A percentile compares a stretch with the other conserved stretches of the same genome.
Evolutionary conservation across 2,888 invertebrate genomes (phyloP).

Genomic region (Neuroscelio doddi): DNA sequence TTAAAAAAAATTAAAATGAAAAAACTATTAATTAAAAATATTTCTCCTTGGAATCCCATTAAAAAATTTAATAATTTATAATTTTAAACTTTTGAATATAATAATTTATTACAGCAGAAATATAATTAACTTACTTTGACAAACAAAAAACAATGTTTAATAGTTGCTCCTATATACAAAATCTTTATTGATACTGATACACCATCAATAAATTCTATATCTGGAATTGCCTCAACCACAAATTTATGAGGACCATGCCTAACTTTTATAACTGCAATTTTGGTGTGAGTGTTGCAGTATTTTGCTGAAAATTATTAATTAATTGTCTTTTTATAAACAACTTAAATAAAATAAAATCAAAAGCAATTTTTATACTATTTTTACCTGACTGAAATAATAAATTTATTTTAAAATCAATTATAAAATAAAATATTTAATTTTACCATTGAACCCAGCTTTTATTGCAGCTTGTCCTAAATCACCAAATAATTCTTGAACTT

Average conservation of each 20-base stretch:
- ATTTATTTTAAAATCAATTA: too few species aligned
- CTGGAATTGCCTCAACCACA: conserved; percentile 80
- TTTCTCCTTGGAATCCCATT: too few species aligned
- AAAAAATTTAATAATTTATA: too few species aligned
- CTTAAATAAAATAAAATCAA: too few species aligned
- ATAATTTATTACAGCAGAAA: too few species aligned
- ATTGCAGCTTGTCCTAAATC: conserved; percentile 84
- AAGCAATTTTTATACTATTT: too few species aligned
- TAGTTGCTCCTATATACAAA: conserved; percentile 84
- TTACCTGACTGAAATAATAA: too few species aligned
- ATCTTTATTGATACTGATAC: conserved; percentile 77
- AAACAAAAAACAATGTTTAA: conserved; percentile 85
- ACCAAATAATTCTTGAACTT: conserved; percentile 82
- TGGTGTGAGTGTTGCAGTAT: conserved; percentile 85
- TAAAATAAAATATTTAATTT: not conserved
- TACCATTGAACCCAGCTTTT: conserved; percentile 77
- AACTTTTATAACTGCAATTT: conserved; percentile 81
- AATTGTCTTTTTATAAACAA: too few species aligned
- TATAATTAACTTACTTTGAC: conserved; percentile 70
- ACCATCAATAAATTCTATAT: conserved; percentile 79
- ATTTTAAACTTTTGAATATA: too few species aligned
- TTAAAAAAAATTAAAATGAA: too few species aligned
- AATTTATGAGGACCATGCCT: conserved; percentile 85
- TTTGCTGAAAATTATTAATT: conserved; percentile 73
- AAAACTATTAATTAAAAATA: too few species aligned